Base-by-base conservation (phyloP, 2,113 vertebrate species). In the Labrus mixtus region DNA sequence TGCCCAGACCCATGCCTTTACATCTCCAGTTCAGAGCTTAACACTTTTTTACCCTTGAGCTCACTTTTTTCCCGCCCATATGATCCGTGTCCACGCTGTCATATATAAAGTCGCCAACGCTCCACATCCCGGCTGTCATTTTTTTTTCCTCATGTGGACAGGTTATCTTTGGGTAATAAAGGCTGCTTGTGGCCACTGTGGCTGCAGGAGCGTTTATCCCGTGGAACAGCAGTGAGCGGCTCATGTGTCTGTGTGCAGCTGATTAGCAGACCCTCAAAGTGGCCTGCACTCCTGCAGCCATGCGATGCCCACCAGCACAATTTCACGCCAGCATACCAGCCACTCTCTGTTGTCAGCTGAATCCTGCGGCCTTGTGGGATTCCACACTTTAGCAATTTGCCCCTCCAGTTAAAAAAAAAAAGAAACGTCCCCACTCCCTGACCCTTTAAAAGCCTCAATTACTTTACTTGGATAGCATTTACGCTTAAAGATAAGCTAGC, bases 191-290 rank as follows among this genome's bases (percentile, higher is more conserved):
- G 68, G 87, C 72, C 79, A 68, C 70, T 77, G 84, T 58, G 78
- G 69, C 83, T 58, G 22, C 20, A 51, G 76, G 66, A 85, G 83
- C 61, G 11, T 93, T 94, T 93, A 92, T 91, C 90, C 93, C 19
- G 8, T 65, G 73, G 79, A 88, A 64, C 88, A 89, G 91, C 91
- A 87, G 91, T 50, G 87, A 81, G 81, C 70, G 65, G 84, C 87
- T 79, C 78, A 41, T 81, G 84, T 77, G 84, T 90, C 91, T 93
- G 92, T 81, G 78, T 66, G 82, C 83, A 59, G 88, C 91, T 93
- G 94, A 95, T 95, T 94, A 95, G 88, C 82, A 46, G 78, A 73
- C 84, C 75, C 88, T 93, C 89, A 93, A 91, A 91, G 87, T 83
- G 86, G 84, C 78, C 58, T 8, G 20, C 62, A 65, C 89, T 71